Evolutionary conservation across 2,888 invertebrate genomes (phyloP), one percentile per base, ranked within the genome.

Genomic region (Gasteruption jaculator): DNA sequence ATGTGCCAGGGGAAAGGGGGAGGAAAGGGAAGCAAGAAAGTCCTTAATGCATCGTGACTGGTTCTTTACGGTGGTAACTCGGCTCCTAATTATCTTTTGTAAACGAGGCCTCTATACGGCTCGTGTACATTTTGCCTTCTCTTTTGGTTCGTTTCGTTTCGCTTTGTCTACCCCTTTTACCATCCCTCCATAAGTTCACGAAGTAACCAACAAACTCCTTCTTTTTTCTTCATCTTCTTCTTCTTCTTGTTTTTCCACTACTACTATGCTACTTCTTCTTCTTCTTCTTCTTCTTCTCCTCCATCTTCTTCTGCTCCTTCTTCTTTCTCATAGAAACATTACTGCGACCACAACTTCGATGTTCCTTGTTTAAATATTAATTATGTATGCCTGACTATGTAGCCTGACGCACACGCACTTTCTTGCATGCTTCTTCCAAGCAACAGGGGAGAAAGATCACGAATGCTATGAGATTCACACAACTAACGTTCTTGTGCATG

Each of bases 301-400:
- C n/a, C n/a, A n/a, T n/a, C n/a, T n/a, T n/a, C n/a, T n/a, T n/a
- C n/a, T n/a, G 5, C 11, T 8, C 16, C 8, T 16, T 22, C 4
- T n/a, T n/a, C n/a, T n/a, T 10, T 14, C 14, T 26, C 34, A 31
- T 31, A 38, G 26, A 36, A 34, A 20, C 49, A 37, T 22, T 34
- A 29, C 22, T 36, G 21, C 31, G 27, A 31, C 24, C 44, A 16
- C 39, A 46, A 45, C n/a, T n/a, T 43, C 50, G 46, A 52, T 48
- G 46, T 48, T 49, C 38, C 58, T 60, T 61, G 57, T 60, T 64
- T 59, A 62, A 65, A 65, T 66, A 65, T 65, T 65, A 63, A 65
- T 66, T 66, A 66, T 65, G 65, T 59, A 65, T 63, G 60, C 60
- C 58, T 51, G 57, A 55, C 55, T 56, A 52, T 60, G 57, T 54